These are phyloP conservation scores for Hypolimnas misippus DNA, from an alignment of 2,888 invertebrate genomes.

Conservation along the genomic window DNA sequence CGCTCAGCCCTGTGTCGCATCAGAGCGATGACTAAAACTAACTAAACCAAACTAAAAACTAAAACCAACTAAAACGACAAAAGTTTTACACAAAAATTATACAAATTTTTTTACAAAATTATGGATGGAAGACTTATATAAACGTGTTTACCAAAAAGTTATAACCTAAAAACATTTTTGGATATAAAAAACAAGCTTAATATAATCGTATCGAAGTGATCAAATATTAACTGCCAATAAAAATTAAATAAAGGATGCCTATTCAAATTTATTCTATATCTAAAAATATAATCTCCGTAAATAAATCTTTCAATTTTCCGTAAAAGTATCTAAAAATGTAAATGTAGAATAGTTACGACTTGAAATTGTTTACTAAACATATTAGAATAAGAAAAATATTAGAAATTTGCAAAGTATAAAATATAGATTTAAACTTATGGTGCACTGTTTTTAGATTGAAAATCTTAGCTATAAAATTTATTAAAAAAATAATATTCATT, in stretches of 20 bases:
- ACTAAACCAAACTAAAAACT: slow-evolving; percentile 37
- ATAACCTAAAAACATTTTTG: slow-evolving; percentile 21
- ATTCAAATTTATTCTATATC: slow-evolving; percentile 29
- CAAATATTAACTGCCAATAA: slow-evolving; percentile 48
- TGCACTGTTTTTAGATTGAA: slow-evolving; percentile 75
- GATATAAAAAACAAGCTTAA: slow-evolving; percentile 31
- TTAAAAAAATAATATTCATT: slow-evolving; percentile 47
- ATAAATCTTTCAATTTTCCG: slow-evolving; percentile 18
- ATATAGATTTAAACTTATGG: slow-evolving; percentile 72
- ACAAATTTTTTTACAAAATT: slow-evolving; percentile 25
- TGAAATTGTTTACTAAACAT: slow-evolving; percentile 60
- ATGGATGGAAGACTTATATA: slow-evolving; percentile 23
- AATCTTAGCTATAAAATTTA: slow-evolving; percentile 56
- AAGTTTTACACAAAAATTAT: slow-evolving; percentile 25
- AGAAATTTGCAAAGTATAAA: slow-evolving; percentile 61
- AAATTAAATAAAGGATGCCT: slow-evolving; percentile 32
- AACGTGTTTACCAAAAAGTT: slow-evolving; percentile 24
- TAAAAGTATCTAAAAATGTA: slow-evolving; percentile 54
- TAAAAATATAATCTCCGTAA: slow-evolving; percentile 47
- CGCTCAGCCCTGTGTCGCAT: slow-evolving; percentile 81
- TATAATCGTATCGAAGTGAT: slow-evolving; percentile 33
- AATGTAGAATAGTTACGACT: slow-evolving; percentile 56
- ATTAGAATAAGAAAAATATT: slow-evolving; percentile 59
- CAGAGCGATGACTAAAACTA: slow-evolving; percentile 77
- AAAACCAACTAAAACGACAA: slow-evolving; percentile 18